Conservation (phyloP, 2,888 invertebrate genomes). For the Dusona sp. region DNA sequence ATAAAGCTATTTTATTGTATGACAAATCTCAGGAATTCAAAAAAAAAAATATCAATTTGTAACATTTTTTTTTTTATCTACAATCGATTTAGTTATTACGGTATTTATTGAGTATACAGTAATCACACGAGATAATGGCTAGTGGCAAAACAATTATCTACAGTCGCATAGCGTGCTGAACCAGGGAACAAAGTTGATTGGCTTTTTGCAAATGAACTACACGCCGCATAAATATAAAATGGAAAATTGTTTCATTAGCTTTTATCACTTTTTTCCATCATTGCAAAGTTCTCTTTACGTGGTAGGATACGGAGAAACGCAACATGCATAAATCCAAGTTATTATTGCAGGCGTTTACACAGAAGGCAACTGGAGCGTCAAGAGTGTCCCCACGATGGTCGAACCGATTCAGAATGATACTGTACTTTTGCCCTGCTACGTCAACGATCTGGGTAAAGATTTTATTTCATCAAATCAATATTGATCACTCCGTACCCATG, state of each 20-base stretch:
- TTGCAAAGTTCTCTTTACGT: background rate
- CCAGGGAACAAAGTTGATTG: background rate
- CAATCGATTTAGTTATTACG: background rate
- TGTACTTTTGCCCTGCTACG: conserved; percentile 91
- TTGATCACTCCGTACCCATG: background rate
- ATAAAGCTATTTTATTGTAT: background rate
- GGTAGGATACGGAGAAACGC: background rate
- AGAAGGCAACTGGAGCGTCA: conserved; percentile 87
- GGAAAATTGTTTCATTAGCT: background rate
- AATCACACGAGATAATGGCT: background rate
- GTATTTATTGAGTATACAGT: background rate
- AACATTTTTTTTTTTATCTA: too few relatives aligned
- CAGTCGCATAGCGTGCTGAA: background rate
- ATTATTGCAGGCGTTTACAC: conserved; percentile 80
- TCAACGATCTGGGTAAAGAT: conserved; percentile 88
- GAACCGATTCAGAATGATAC: conserved; percentile 92
- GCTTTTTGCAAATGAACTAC: background rate
- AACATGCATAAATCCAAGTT: background rate
- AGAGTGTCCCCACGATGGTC: conserved; percentile 90
- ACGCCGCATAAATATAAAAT: background rate
- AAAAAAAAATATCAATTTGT: background rate
- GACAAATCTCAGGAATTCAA: background rate
- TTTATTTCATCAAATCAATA: background rate
- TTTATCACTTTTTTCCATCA: background rate
- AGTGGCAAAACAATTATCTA: background rate